A percentile compares a stretch with the other conserved stretches of the same genome.
Conservation (phyloP, 2,113 vertebrate species). For the Piprites chloris region DNA sequence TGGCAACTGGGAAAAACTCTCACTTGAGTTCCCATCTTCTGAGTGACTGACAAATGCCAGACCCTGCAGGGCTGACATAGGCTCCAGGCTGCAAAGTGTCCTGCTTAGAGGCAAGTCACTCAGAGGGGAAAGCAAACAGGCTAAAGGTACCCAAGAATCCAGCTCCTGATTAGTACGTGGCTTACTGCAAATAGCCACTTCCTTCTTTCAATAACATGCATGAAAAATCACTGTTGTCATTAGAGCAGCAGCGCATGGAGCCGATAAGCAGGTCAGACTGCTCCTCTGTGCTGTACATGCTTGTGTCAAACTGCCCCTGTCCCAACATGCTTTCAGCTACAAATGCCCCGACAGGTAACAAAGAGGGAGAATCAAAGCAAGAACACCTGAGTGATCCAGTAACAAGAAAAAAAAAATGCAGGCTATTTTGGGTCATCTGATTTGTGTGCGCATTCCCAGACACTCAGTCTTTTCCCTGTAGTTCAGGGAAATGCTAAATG, state of each 20-base stretch:
- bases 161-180: background rate
- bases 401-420: background rate
- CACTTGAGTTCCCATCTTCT: background rate
- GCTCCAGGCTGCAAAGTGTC: background rate
- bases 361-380: conserved; percentile 13
- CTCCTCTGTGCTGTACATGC: background rate
- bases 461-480: background rate
- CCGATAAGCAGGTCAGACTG: background rate
- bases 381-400: conserved; percentile 7
- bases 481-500: conserved; percentile 6
- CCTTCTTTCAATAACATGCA: background rate
- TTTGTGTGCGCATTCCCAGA: conserved; percentile 3
- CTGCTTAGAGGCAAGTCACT: background rate
- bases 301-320: background rate
- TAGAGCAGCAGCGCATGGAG: background rate
- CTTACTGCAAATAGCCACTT: background rate
- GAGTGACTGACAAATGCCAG: conserved; percentile 32
- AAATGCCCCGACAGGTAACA: background rate
- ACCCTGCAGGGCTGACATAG: background rate
- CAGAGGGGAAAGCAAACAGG: background rate
- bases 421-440: background rate
- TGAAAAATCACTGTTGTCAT: background rate
- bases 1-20: background rate
- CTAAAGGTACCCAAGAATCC: background rate
- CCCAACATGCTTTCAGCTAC: background rate